Evolutionary conservation across 2,113 vertebrate genomes (phyloP).

Genomic region (Archocentrus centrarchus): DNA sequence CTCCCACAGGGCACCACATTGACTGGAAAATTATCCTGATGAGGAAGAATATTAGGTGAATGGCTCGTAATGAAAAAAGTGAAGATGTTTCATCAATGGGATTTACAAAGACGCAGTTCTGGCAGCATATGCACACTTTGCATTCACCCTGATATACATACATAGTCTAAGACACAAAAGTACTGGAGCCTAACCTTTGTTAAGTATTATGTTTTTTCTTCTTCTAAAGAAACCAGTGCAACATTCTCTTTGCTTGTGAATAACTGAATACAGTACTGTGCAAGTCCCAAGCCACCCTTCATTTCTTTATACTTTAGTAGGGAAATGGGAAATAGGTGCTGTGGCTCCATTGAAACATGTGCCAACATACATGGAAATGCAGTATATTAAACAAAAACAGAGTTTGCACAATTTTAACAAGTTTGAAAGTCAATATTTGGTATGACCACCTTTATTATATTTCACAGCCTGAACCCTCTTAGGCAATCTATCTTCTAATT

Average conservation of each 20-base stretch:
- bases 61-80: not conserved
- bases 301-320: too few relatives aligned
- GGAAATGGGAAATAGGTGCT: too few relatives aligned
- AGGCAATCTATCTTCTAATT: not conserved
- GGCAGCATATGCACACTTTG: not conserved
- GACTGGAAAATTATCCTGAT: constrained; percentile 9
- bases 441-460: not conserved
- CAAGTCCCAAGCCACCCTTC: too few relatives aligned
- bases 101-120: not conserved
- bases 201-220: not conserved
- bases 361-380: not conserved
- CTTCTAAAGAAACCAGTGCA: too few relatives aligned
- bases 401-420: not conserved
- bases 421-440: not conserved
- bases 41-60: not conserved
- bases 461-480: not conserved
- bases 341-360: not conserved
- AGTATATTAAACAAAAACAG: not conserved
- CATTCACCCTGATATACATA: not conserved
- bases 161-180: not conserved
- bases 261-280: too few relatives aligned
- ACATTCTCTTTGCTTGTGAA: too few relatives aligned
- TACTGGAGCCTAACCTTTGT: not conserved
- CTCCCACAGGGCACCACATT: constrained; percentile 3
- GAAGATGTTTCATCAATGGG: not conserved